These are phyloP conservation scores for Dugesia japonica DNA, from an alignment of 2,888 invertebrate species.

Conservation along the genomic window DNA sequence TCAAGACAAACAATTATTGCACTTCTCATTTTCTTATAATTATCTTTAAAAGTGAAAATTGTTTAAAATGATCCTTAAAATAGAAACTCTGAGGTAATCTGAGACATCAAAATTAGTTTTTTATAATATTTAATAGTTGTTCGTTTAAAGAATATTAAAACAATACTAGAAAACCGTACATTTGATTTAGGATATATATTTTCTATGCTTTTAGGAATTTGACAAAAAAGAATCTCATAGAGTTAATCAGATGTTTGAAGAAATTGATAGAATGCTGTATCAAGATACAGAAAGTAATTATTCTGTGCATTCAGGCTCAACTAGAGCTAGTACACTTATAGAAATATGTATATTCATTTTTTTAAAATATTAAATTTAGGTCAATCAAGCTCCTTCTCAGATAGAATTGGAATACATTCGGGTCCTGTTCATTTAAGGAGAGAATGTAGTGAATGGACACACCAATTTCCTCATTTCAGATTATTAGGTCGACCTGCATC, in stretches of 20 bases:
- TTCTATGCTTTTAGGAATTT: slow-evolving; percentile 22
- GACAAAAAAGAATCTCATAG: slow-evolving; percentile 30
- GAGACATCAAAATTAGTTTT: too few relatives aligned
- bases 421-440: background rate
- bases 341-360: too few relatives aligned
- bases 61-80: too few relatives aligned
- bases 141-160: too few relatives aligned
- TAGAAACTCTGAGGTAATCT: too few relatives aligned
- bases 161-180: too few relatives aligned
- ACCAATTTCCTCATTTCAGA: slow-evolving; percentile 29
- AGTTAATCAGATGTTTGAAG: slow-evolving; percentile 29
- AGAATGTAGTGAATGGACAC: slow-evolving; percentile 29
- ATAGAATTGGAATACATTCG: background rate
- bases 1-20: too few relatives aligned
- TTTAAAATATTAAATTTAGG: too few relatives aligned
- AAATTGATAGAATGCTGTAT: slow-evolving; percentile 29
- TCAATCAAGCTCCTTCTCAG: background rate
- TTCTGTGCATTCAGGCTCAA: background rate
- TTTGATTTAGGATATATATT: background rate
- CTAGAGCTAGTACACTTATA: background rate
- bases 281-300: slow-evolving; percentile 4
- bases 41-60: too few relatives aligned
- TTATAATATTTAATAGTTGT: too few relatives aligned
- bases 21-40: too few relatives aligned
- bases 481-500: slow-evolving; percentile 21